Evolutionary conservation across 2,888 invertebrate species (phyloP).

Genomic region (Adineta ricciae): DNA sequence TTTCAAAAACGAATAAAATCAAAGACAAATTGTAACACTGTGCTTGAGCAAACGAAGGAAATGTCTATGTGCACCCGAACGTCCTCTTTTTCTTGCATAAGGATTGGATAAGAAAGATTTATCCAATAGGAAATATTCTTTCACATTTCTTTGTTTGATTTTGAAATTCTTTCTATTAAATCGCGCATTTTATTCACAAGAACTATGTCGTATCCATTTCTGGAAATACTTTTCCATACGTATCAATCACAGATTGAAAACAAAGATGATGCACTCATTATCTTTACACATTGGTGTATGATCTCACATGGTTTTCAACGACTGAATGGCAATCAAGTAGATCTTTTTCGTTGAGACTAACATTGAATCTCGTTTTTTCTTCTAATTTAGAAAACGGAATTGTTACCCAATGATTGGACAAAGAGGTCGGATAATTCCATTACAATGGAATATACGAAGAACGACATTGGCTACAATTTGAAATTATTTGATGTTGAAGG

Average conservation of each 20-base stretch:
- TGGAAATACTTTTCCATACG: conserved; percentile 6
- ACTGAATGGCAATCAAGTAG: conserved; percentile 5
- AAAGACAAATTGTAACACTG: too few relatives aligned
- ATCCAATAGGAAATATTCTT: neutral
- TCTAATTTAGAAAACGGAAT: neutral
- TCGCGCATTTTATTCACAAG: neutral
- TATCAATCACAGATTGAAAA: neutral
- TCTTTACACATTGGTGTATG: conserved; percentile 20
- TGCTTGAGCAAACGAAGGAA: too few relatives aligned
- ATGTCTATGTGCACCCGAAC: neutral
- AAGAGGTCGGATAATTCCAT: neutral
- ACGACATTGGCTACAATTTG: conserved; percentile 17
- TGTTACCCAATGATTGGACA: conserved; percentile 11
- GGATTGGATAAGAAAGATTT: neutral
- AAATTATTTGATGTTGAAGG: conserved; percentile 23
- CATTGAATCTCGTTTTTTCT: neutral
- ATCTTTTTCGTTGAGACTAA: too few relatives aligned
- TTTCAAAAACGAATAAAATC: neutral
- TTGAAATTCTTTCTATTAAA: neutral
- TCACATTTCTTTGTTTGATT: neutral
- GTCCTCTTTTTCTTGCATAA: neutral
- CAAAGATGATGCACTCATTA: conserved; percentile 22
- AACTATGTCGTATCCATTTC: conserved; percentile 4
- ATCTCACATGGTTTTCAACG: conserved; percentile 15
- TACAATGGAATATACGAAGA: conserved; percentile 20